Evolutionary conservation across 2,113 vertebrate genomes (phyloP).

Genomic region (Rhinolophus sinicus): DNA sequence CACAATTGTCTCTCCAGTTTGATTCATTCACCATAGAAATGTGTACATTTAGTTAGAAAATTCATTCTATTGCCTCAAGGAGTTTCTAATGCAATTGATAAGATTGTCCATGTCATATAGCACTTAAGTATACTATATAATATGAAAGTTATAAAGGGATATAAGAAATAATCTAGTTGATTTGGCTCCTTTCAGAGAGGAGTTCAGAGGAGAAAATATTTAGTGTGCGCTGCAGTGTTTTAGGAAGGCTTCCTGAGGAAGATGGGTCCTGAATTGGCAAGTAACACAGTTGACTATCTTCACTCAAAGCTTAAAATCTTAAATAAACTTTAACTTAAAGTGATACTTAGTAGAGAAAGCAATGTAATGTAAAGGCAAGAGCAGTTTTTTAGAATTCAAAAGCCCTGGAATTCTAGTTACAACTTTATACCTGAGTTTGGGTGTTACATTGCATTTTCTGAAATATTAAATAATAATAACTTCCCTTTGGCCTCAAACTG

Average conservation of each 20-base stretch:
- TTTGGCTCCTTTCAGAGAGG: neutral
- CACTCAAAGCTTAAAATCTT: neutral
- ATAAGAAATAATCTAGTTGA: neutral
- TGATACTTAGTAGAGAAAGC: neutral
- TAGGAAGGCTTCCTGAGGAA: neutral
- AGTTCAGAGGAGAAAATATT: neutral
- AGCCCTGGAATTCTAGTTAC: neutral
- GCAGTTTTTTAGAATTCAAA: neutral
- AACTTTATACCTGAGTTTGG: neutral
- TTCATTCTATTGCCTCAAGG: neutral
- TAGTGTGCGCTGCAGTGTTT: neutral
- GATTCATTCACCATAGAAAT: constrained; percentile 9
- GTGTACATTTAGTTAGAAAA: neutral
- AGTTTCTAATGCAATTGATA: neutral
- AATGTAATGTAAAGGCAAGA: neutral
- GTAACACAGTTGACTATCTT: neutral
- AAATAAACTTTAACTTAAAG: constrained; percentile 14
- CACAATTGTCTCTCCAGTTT: neutral
- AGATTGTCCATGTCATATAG: neutral
- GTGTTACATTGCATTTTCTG: neutral
- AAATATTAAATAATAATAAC: neutral
- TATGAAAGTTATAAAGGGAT: neutral
- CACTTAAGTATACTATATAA: neutral
- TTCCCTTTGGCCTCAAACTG: neutral
- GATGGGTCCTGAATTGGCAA: neutral